Conservation (phyloP, 2,113 vertebrate genomes). For the Barnardius zonarius region DNA sequence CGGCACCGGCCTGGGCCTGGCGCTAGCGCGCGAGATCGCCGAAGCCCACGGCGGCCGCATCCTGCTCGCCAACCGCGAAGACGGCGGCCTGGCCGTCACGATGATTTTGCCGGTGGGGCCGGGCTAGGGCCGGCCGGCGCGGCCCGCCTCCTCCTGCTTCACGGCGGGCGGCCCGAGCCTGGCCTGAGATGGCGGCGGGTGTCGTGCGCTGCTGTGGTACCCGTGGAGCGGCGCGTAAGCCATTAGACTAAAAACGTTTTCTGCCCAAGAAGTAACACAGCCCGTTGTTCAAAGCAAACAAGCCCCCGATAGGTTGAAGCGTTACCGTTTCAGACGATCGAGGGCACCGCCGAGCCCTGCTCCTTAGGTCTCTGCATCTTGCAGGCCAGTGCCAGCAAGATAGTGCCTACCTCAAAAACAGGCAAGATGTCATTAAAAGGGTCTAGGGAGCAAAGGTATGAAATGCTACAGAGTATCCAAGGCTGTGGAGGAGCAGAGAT, state of each 20-base stretch:
- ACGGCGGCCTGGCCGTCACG: too few relatives aligned
- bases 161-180: background rate
- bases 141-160: background rate
- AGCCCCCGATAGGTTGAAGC: background rate
- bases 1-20: too few relatives aligned
- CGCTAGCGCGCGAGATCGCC: too few relatives aligned
- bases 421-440: too few relatives aligned
- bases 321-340: accelerated
- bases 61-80: too few relatives aligned
- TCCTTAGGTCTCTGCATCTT: accelerated
- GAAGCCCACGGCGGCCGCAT: too few relatives aligned
- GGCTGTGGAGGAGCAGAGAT: background rate
- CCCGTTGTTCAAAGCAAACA: background rate
- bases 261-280: accelerated
- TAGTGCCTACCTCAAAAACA: background rate
- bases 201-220: accelerated
- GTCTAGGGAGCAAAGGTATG: accelerated
- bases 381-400: background rate
- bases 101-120: too few relatives aligned
- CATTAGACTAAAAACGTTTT: accelerated
- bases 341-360: background rate
- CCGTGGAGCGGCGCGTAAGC: accelerated
- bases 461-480: background rate
- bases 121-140: background rate
- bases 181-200: accelerated